Conservation (phyloP, 1,140 invertebrate species). For the Platyscapa corneri region DNA sequence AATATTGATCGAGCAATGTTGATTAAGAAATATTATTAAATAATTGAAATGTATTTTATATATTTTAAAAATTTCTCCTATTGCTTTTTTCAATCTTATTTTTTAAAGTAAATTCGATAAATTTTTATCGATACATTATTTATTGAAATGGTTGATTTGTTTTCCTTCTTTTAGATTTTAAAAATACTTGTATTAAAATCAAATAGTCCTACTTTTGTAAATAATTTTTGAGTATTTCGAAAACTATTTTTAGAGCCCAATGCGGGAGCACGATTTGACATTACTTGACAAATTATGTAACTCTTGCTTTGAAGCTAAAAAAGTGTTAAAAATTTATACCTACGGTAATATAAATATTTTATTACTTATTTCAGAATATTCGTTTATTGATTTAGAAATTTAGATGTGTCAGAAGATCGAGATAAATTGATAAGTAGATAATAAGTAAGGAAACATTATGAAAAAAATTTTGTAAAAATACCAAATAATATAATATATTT, state of each 20-base stretch:
- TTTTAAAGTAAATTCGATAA: no score
- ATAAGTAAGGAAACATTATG: no score
- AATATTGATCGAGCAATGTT: not conserved
- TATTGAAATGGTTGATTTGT: no score
- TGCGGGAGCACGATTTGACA: no score
- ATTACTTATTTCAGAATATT: not conserved
- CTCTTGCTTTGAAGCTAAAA: no score
- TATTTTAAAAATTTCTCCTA: no score
- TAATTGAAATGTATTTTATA: not conserved
- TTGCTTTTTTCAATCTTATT: no score
- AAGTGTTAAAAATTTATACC: not conserved
- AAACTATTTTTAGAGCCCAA: not conserved
- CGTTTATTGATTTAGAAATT: not conserved
- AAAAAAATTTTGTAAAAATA: no score
- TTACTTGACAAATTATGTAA: no score
- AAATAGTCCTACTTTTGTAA: not conserved
- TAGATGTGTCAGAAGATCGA: not conserved
- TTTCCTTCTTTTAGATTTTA: no score
- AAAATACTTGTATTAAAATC: not conserved
- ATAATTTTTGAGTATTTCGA: not conserved
- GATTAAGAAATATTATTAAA: not conserved
- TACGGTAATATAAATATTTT: not conserved
- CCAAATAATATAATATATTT: no score
- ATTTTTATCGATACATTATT: no score
- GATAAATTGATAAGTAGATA: slow-evolving; percentile 2